These are phyloP conservation scores for Drosophila novamexicana DNA, from an alignment of 1,140 invertebrate species.

Conservation along the genomic window DNA sequence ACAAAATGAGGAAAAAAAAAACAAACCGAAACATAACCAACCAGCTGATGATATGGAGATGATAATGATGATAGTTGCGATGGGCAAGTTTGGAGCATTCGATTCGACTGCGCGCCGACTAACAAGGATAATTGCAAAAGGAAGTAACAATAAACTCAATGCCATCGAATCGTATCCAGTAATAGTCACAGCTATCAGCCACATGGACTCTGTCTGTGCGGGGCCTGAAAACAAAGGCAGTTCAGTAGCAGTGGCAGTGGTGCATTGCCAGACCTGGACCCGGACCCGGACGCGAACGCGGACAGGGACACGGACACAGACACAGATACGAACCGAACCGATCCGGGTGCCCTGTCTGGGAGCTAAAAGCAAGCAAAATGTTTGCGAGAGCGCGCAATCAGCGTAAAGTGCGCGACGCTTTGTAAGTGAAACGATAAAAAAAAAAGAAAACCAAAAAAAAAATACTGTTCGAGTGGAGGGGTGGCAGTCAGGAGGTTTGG, in stretches of 20 bases:
- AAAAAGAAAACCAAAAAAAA: conserved; percentile 41
- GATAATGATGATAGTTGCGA: conserved; percentile 27
- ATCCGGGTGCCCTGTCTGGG: conserved; percentile 36
- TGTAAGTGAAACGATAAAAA: conserved; percentile 79
- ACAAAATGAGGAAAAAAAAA: background rate
- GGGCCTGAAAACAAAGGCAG: conserved; percentile 29
- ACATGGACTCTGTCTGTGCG: conserved; percentile 6
- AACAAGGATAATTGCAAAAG: conserved; percentile 80
- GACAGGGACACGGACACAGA: background rate
- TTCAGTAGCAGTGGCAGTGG: conserved; percentile 1
- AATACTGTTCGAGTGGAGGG: background rate
- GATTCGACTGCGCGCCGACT: conserved; percentile 53
- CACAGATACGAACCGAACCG: conserved; percentile 10
- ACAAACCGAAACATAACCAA: conserved; percentile 25
- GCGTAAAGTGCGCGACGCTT: conserved; percentile 80
- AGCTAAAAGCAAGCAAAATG: conserved; percentile 58
- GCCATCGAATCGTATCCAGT: conserved; percentile 68
- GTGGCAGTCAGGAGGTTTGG: conserved; percentile 12
- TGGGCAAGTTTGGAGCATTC: conserved; percentile 26
- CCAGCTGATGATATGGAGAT: conserved; percentile 14
- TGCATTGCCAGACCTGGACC: background rate
- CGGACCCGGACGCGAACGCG: background rate
- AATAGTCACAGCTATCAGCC: conserved; percentile 15
- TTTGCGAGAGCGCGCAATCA: conserved; percentile 77
- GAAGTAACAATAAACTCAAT: conserved; percentile 82